A percentile compares a stretch with the other conserved stretches of the same genome.
Evolutionary conservation across 2,797 vertebrate genomes (phyloP).

Genomic region (Acanthurus tractus): DNA sequence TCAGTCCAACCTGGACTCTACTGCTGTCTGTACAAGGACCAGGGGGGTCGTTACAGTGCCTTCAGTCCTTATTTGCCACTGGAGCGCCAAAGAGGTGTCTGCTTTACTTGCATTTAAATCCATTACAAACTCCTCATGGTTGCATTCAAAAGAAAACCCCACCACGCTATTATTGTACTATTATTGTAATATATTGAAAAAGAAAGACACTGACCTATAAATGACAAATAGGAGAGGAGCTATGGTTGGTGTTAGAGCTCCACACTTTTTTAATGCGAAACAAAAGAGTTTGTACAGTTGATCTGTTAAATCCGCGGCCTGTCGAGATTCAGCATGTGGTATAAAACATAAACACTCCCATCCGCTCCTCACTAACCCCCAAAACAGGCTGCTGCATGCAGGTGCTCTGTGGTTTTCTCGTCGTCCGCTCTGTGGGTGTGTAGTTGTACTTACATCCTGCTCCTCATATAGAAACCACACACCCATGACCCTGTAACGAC

Average conservation of each 20-base stretch:
- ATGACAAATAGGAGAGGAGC: not conserved
- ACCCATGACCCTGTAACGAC: constrained; percentile 32
- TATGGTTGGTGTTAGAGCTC: not conserved
- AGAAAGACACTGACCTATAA: not conserved
- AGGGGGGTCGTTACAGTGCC: constrained; percentile 54
- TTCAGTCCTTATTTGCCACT: constrained; percentile 76
- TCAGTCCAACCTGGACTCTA: constrained; percentile 38
- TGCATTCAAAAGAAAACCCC: not conserved
- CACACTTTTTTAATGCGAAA: not conserved
- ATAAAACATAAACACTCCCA: constrained; percentile 73
- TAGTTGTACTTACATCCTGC: constrained; percentile 74
- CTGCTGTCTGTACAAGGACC: constrained; percentile 76
- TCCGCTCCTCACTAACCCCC: constrained; percentile 54
- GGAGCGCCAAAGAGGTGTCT: constrained; percentile 43
- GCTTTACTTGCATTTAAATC: not conserved
- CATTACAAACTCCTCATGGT: not conserved
- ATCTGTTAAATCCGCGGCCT: constrained; percentile 17
- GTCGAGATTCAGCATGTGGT: constrained; percentile 46
- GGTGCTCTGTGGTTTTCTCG: constrained; percentile 70
- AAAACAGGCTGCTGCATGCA: constrained; percentile 43
- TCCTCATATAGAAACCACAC: constrained; percentile 70
- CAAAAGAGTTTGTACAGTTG: not conserved
- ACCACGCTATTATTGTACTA: not conserved
- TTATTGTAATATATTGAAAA: not conserved
- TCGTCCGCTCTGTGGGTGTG: constrained; percentile 70